Evolutionary conservation across 2,888 invertebrate species (phyloP), one percentile per base, ranked within the genome.

Genomic region (Pomacea canaliculata): DNA sequence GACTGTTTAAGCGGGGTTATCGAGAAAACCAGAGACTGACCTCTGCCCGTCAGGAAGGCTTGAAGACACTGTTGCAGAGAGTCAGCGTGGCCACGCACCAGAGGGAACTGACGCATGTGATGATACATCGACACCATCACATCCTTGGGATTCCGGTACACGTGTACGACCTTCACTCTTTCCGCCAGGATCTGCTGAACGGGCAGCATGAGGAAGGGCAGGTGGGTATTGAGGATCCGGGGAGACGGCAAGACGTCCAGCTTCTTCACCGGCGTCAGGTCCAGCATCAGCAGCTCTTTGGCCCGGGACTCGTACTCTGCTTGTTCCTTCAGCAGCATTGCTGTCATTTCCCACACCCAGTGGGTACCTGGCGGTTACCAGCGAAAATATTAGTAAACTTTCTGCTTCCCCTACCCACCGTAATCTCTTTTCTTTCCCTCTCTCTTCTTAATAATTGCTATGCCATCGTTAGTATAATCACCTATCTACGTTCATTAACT

Each of bases 221-320:
- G 71, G 68, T 83, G 83, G 3, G 82, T 80, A 70, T 80, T 81
- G 23, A 83, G 71, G 0, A 81, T 77, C 7, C 83, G 70, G 18
- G 83, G 83, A 2, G 81, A 80, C 46, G 66, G 75, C 37, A 79
- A 63, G 37, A 49, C 66, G 48, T 80, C 74, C 49, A 81, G 62
- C 10, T 74, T 59, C 16, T 74, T 77, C 37, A 74, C 73, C 5
- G 60, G 18, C 0, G 75, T 73, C 13, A 75, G 73, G 18, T 79
- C 79, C 19, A 83, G 56, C 83, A 83, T 81, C 18, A 70, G 48
- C 10, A 69, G 70, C 46, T 76, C 78, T 69, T 81, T 83, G 37
- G 75, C 71, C 7, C 67, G 62, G 18, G 71, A 23, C 1, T 73
- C 51, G 23, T 70, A 70, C 46, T 78, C 77, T 5, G 82, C 77